Conservation (phyloP, 2,888 invertebrate species). For the Trisateles emortualis region DNA sequence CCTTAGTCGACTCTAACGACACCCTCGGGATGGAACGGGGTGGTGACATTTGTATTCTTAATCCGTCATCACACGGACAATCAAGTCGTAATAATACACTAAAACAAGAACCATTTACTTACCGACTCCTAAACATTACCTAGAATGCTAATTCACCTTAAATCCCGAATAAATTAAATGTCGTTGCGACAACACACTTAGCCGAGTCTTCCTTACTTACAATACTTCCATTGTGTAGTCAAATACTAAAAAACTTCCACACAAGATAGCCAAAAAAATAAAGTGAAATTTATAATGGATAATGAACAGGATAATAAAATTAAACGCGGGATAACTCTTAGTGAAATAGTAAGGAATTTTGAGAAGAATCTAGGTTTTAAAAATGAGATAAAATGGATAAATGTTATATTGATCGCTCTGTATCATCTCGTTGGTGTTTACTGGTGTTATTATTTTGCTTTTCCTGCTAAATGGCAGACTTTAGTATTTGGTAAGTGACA, state of each 20-base stretch:
- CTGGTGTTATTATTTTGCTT: slow-evolving; percentile 75
- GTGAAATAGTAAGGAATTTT: slow-evolving; percentile 65
- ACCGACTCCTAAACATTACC: slow-evolving; percentile 22
- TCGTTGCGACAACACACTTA: slow-evolving; percentile 19
- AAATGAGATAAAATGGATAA: slow-evolving; percentile 80
- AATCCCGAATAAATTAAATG: slow-evolving; percentile 22
- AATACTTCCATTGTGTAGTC: slow-evolving; percentile 7
- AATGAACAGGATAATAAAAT: slow-evolving; percentile 52
- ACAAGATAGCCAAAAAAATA: slow-evolving; percentile 19
- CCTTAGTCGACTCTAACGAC: too few relatives aligned
- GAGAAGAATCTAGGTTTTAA: slow-evolving; percentile 76
- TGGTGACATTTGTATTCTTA: too few relatives aligned
- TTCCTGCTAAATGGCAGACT: slow-evolving; percentile 79
- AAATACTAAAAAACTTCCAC: slow-evolving; percentile 16
- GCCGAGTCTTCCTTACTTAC: slow-evolving; percentile 23
- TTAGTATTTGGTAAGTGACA: slow-evolving; percentile 72
- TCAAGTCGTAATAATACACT: too few relatives aligned
- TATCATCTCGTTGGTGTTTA: slow-evolving; percentile 75
- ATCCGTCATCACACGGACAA: too few relatives aligned
- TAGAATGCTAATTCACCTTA: slow-evolving; percentile 15
- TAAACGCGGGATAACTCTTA: slow-evolving; percentile 50
- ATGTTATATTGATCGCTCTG: slow-evolving; percentile 65
- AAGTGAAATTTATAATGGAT: slow-evolving; percentile 26
- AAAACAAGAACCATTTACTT: not conserved
- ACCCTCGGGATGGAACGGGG: too few relatives aligned